Base-by-base conservation (phyloP, 2,113 vertebrate genomes). In the Castor canadensis region DNA sequence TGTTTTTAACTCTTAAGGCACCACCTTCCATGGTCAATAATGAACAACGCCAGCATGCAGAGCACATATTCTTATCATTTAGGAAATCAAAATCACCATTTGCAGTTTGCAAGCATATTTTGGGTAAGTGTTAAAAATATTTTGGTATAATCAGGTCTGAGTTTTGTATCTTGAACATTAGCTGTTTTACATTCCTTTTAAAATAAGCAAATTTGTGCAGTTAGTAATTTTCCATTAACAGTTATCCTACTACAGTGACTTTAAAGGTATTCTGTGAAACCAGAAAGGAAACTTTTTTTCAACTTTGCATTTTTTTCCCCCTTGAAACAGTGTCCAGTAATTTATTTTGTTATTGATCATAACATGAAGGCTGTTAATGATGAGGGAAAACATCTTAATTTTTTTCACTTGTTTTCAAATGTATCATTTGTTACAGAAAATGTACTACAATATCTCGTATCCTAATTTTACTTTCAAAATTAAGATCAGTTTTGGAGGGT, bases 81-180 rank as follows among this genome's bases (percentile, higher is more conserved):
- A 99, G 99, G 97, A 99, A 99, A 97, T 99, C 99, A 92, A 99
- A 99, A 95, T 99, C 99, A 12, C 99, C 99, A 43, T 99, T 99
- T 98, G 99, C 99, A 90, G 99, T 99, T 98, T 99, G 99, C 98
- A 99, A 99, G 98, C 99, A 99, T 97, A 99, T 99, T 98, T 98
- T 99, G 80, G 99, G 99, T 99, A 98, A 99, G 98, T 98, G 79
- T 97, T 84, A 80, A 56, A 17, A 9, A 0, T 80, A 35, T 86
- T 75, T 28, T 93, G 87, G 12, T 30, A 72, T 81, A 88, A 92
- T 79, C 28, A 82, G 22, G 84, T 56, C 38, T 86, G 7, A 1
- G 76, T 94, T 96, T 95, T 56, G 49, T 90, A 0, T 93, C 28
- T 95, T 92, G 54, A 94, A 73, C 26, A 43, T 73, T 93, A 80